These are phyloP conservation scores for Ennomos fuscantarius DNA, from an alignment of 2,888 invertebrate species.

Conservation along the genomic window DNA sequence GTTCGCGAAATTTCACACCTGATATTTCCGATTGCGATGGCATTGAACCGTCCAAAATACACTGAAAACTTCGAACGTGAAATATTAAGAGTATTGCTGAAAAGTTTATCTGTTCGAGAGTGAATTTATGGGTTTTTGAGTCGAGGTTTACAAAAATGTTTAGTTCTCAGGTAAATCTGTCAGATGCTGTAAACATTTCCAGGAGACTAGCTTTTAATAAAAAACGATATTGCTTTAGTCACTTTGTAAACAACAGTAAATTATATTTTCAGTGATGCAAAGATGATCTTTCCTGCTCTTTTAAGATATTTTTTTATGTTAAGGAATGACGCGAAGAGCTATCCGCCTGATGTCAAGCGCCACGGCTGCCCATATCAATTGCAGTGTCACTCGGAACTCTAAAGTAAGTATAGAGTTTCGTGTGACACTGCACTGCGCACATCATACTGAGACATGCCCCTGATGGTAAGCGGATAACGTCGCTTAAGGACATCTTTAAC, in stretches of 20 bases:
- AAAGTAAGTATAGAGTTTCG: too few relatives aligned
- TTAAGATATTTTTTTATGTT: too few relatives aligned
- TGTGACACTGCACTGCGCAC: too few relatives aligned
- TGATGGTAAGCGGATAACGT: too few relatives aligned
- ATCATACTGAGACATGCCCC: too few relatives aligned
- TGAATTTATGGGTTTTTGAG: slow-evolving; percentile 18
- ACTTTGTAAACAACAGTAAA: not conserved
- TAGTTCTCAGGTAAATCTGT: slow-evolving; percentile 27
- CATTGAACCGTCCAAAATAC: slow-evolving; percentile 37
- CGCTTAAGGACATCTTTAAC: too few relatives aligned
- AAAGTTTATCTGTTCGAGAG: slow-evolving; percentile 21
- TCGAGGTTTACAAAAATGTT: slow-evolving; percentile 18
- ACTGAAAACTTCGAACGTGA: slow-evolving; percentile 19
- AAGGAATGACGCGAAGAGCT: too few relatives aligned
- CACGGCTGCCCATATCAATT: too few relatives aligned
- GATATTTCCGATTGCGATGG: slow-evolving; percentile 26
- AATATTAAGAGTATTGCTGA: slow-evolving; percentile 21
- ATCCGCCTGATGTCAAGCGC: too few relatives aligned
- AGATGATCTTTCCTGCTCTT: too few relatives aligned
- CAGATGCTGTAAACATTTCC: slow-evolving; percentile 24
- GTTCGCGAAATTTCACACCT: slow-evolving; percentile 43
- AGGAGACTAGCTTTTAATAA: slow-evolving; percentile 13
- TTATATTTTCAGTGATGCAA: too few relatives aligned
- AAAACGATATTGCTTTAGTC: slow-evolving; percentile 4
- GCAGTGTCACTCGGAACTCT: too few relatives aligned